phyloP scores from a whole-genome alignment of 2,888 invertebrate genomes.

The Phaonia tiefii region DNA sequence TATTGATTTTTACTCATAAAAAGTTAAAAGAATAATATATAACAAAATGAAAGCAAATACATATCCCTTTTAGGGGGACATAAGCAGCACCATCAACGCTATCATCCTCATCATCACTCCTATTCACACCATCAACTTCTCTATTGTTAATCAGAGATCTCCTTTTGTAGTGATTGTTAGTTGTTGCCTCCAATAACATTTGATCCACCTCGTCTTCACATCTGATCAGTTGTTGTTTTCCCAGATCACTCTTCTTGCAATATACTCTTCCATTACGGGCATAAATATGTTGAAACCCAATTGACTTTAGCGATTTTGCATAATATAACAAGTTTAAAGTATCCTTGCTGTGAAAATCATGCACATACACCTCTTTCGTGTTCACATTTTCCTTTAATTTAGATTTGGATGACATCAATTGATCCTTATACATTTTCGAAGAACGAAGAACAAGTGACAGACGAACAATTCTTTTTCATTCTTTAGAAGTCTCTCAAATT shows the following conservation, averaged over 20 bases:
- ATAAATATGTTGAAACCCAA: slow-evolving; percentile 23
- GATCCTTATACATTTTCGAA: background rate
- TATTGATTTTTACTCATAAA: background rate
- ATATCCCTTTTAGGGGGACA: background rate
- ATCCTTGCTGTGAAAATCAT: slow-evolving; percentile 27
- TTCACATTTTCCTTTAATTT: slow-evolving; percentile 21
- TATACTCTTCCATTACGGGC: background rate
- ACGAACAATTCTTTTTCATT: slow-evolving; percentile 2
- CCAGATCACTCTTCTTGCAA: slow-evolving; percentile 8
- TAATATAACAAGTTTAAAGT: slow-evolving; percentile 17
- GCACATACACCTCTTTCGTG: slow-evolving; percentile 21
- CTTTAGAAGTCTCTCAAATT: slow-evolving; percentile 28
- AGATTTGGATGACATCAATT: slow-evolving; percentile 1
- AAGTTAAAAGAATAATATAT: background rate
- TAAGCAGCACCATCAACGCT: background rate
- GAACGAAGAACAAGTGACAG: slow-evolving; percentile 8
- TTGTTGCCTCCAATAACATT: background rate
- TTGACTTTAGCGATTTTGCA: no score
- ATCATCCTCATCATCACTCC: background rate
- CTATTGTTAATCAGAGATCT: background rate
- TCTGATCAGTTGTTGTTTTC: background rate
- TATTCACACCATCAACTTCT: background rate
- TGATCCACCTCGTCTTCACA: slow-evolving; percentile 27
- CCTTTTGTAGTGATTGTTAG: background rate
- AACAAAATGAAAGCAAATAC: background rate